These are phyloP conservation scores for Pristionchus exspectatus DNA, from an alignment of 2,888 invertebrate species.

Conservation along the genomic window DNA sequence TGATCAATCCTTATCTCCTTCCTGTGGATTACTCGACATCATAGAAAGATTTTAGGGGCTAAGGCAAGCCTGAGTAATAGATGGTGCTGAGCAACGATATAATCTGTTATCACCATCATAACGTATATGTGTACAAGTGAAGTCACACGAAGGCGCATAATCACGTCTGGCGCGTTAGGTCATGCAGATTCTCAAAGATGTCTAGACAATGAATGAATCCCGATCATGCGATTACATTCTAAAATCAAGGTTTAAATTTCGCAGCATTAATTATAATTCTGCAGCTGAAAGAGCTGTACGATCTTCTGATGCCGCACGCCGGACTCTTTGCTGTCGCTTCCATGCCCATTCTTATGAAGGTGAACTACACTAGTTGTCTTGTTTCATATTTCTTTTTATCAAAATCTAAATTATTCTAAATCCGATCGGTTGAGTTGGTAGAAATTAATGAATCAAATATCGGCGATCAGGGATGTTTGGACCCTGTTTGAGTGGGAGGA, in stretches of 20 bases:
- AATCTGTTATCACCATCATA: no score
- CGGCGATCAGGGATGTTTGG: no score
- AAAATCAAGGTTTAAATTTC: neutral
- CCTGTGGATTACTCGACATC: neutral
- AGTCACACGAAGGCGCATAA: neutral
- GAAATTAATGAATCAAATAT: no score
- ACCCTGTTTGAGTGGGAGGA: no score
- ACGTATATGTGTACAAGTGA: neutral
- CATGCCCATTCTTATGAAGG: neutral
- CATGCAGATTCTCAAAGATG: no score
- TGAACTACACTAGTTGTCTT: neutral
- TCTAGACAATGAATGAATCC: neutral
- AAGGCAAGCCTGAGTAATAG: neutral
- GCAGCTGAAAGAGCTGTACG: slow-evolving; percentile 9
- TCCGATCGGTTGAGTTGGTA: no score
- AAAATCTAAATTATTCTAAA: no score
- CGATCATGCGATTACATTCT: neutral
- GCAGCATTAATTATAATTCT: neutral
- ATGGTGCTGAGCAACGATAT: neutral
- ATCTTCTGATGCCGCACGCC: slow-evolving; percentile 15
- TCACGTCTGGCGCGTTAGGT: neutral
- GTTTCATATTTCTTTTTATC: no score
- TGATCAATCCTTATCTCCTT: neutral
- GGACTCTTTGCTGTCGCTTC: neutral
- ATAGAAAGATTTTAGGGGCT: no score